A percentile compares a stretch with the other conserved stretches of the same genome.
Evolutionary conservation across 53 echinoderm and acorn worm genomes (phyloP).

Genomic region (Echinarachnius parma): DNA sequence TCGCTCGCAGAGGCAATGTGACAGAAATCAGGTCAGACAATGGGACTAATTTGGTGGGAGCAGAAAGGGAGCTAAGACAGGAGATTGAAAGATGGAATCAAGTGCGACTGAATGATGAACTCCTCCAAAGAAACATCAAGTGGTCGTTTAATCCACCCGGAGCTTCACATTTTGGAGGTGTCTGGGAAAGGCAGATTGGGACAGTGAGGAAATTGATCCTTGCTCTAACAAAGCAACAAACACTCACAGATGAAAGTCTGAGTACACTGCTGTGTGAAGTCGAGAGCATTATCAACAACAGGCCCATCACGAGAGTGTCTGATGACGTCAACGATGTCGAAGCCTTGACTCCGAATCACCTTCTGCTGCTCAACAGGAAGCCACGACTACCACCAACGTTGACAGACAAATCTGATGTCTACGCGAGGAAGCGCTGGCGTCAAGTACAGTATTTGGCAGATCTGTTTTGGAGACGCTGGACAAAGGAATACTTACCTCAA

Average conservation of each 20-base stretch:
- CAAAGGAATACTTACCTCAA: slow-evolving; percentile 12
- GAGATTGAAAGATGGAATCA: slow-evolving; percentile 58
- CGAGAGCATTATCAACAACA: slow-evolving; percentile 52
- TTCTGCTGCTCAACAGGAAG: slow-evolving; percentile 34
- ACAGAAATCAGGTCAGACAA: slow-evolving; percentile 55
- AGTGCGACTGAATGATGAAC: slow-evolving; percentile 25
- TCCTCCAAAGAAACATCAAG: slow-evolving; percentile 44
- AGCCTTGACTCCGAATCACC: slow-evolving; percentile 61
- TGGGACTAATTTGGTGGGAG: slow-evolving; percentile 57
- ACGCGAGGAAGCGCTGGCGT: slow-evolving; percentile 25
- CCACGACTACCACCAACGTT: slow-evolving; percentile 33
- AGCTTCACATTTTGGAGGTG: slow-evolving; percentile 56
- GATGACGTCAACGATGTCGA: slow-evolving; percentile 56
- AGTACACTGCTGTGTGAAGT: slow-evolving; percentile 56
- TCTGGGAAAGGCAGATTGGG: slow-evolving; percentile 64
- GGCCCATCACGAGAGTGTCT: slow-evolving; percentile 46
- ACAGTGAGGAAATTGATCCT: slow-evolving; percentile 51
- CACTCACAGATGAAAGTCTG: slow-evolving; percentile 46
- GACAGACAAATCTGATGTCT: slow-evolving; percentile 4
- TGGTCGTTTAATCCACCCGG: slow-evolving; percentile 65
- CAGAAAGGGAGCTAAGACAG: slow-evolving; percentile 44
- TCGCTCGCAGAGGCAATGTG: slow-evolving; percentile 45
- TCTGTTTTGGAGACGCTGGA: slow-evolving; percentile 17
- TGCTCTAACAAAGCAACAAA: slow-evolving; percentile 47
- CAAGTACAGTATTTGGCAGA: slow-evolving; percentile 28